A percentile compares a stretch with the other conserved stretches of the same genome.
Conservation (phyloP, 1,140 invertebrate genomes). For the Drosophila parvula region DNA sequence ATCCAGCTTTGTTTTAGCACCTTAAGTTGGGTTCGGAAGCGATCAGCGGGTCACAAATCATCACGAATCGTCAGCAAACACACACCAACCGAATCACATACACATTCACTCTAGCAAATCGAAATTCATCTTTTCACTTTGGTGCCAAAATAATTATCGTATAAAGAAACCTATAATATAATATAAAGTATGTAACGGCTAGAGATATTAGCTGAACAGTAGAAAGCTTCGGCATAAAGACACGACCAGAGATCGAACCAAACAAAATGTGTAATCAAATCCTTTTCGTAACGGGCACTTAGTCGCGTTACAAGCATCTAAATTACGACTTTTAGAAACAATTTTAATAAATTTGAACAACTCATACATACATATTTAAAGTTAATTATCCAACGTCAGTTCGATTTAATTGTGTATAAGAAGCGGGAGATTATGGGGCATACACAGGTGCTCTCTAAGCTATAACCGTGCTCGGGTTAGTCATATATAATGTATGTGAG, state of each 20-base stretch:
- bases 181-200: conserved; percentile 47
- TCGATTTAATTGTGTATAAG: conserved; percentile 20
- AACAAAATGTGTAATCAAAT: conserved; percentile 41
- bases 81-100: conserved; percentile 11
- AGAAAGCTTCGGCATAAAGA: conserved; percentile 39
- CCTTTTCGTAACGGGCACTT: conserved; percentile 34
- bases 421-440: conserved; percentile 48
- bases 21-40: conserved; percentile 49
- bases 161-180: conserved; percentile 46
- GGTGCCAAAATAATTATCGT: conserved; percentile 65
- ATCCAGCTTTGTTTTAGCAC: conserved; percentile 73
- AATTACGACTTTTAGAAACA: conserved; percentile 75
- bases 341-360: conserved; percentile 82
- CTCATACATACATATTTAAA: conserved; percentile 65
- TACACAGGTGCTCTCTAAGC: conserved; percentile 54
- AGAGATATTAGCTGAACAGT: conserved; percentile 50
- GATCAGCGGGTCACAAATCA: conserved; percentile 35
- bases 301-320: conserved; percentile 38
- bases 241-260: conserved; percentile 35
- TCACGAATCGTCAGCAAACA: background rate
- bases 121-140: conserved; percentile 67
- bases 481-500: conserved; percentile 9
- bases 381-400: conserved; percentile 56
- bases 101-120: conserved; percentile 58
- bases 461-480: conserved; percentile 31